Percentiles rank a stretch among this genome's conserved stretches.
Conservation (phyloP, 2,113 vertebrate genomes). For the Probosciger aterrimus region DNA sequence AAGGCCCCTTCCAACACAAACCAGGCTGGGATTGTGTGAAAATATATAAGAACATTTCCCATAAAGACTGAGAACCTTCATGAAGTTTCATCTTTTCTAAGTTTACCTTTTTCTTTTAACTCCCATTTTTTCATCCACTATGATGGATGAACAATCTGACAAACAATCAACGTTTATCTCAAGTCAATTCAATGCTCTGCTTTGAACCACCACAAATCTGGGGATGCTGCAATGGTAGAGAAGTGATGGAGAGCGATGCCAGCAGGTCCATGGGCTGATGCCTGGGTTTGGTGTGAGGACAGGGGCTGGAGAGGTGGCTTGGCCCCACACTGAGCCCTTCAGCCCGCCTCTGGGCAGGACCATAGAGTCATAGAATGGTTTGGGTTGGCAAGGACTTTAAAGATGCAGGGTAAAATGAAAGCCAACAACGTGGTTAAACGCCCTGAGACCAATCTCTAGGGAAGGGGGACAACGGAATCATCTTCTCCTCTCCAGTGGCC, state of each 20-base stretch:
- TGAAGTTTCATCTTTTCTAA: background rate
- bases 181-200: background rate
- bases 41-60: background rate
- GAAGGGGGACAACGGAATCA: background rate
- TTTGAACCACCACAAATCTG: background rate
- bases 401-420: background rate
- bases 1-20: background rate
- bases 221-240: background rate
- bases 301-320: background rate
- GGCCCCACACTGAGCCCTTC: background rate
- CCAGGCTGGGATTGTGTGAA: background rate
- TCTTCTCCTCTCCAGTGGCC: background rate
- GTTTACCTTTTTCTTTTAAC: background rate
- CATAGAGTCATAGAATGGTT: background rate
- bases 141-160: rapidly evolving
- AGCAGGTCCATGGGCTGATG: rapidly evolving
- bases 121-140: background rate
- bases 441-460: background rate
- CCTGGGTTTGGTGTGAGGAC: background rate
- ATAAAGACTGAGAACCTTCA: background rate
- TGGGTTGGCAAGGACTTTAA: background rate
- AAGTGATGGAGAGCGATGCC: background rate
- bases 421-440: rapidly evolving
- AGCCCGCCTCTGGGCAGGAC: background rate
- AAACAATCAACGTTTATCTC: background rate